phyloP scores from a whole-genome alignment of 2,888 invertebrate species.

The Crocallis elinguaria region DNA sequence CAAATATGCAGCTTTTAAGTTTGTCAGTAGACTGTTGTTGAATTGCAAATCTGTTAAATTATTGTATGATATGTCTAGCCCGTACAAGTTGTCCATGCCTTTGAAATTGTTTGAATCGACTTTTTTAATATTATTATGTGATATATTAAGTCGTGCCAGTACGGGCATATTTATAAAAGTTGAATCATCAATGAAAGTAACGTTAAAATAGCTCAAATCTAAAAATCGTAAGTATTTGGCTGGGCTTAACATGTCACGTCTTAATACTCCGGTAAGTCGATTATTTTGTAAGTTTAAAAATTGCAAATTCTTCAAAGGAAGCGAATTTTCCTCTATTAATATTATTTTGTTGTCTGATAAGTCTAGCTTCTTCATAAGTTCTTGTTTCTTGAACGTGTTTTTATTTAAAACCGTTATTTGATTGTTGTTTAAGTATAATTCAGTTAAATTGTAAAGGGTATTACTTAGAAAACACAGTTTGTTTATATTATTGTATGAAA shows the following conservation, averaged over 20 bases:
- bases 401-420: conserved; percentile 47
- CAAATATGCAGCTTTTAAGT: conserved; percentile 63
- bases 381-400: conserved; percentile 55
- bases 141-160: conserved; percentile 65
- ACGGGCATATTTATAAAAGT: conserved; percentile 64
- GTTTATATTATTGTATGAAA: conserved; percentile 61
- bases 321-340: conserved; percentile 54
- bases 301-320: conserved; percentile 66
- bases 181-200: conserved; percentile 55
- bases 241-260: conserved; percentile 59
- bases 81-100: conserved; percentile 61
- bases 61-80: conserved; percentile 69
- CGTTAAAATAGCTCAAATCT: conserved; percentile 61
- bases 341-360: conserved; percentile 64
- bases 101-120: conserved; percentile 62
- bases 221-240: conserved; percentile 62
- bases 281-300: conserved; percentile 62
- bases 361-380: conserved; percentile 56
- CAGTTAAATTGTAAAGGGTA: conserved; percentile 52
- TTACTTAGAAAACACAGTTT: conserved; percentile 56
- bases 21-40: conserved; percentile 46
- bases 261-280: conserved; percentile 51
- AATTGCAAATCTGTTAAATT: conserved; percentile 50
- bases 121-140: conserved; percentile 59
- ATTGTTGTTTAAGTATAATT: conserved; percentile 62